phyloP scores from a whole-genome alignment of 2,888 invertebrate species.

The Fabriciana adippe region DNA sequence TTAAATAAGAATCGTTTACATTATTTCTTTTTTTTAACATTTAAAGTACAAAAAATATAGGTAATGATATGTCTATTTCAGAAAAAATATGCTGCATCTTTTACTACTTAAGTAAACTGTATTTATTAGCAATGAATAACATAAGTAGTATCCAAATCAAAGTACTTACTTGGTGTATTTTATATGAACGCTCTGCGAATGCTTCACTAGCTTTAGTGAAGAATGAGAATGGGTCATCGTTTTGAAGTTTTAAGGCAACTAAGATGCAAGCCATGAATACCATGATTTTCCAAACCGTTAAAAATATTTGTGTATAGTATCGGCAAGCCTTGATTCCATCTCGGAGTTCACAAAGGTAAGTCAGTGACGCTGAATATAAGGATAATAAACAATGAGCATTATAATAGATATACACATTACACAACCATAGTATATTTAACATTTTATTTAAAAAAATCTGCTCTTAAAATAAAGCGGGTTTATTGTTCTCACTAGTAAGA shows the following conservation, averaged over 20 bases:
- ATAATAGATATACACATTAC: too few species aligned
- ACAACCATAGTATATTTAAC: too few species aligned
- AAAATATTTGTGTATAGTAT: constrained; percentile 87
- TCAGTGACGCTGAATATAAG: constrained; percentile 54
- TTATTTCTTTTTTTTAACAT: too few species aligned
- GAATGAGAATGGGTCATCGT: constrained; percentile 69
- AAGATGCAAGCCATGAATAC: constrained; percentile 86
- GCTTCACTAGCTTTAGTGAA: constrained; percentile 74
- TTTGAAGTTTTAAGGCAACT: constrained; percentile 76
- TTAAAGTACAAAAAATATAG: not conserved
- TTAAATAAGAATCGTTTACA: too few species aligned
- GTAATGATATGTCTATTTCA: not conserved
- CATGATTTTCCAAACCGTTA: constrained; percentile 89
- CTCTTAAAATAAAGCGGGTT: too few species aligned
- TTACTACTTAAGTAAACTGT: too few species aligned
- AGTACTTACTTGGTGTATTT: constrained; percentile 68
- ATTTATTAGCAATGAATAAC: too few species aligned
- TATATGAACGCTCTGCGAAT: constrained; percentile 79
- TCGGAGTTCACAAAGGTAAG: constrained; percentile 69
- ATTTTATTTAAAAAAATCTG: too few species aligned
- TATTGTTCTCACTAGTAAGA: too few species aligned
- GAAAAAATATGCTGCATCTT: too few species aligned
- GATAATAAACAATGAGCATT: too few species aligned
- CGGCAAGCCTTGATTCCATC: constrained; percentile 84
- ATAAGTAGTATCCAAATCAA: too few species aligned